Evolutionary conservation across 2,888 invertebrate species (phyloP), one percentile per base, ranked within the genome.

Genomic region (Phragmatobia fuliginosa): DNA sequence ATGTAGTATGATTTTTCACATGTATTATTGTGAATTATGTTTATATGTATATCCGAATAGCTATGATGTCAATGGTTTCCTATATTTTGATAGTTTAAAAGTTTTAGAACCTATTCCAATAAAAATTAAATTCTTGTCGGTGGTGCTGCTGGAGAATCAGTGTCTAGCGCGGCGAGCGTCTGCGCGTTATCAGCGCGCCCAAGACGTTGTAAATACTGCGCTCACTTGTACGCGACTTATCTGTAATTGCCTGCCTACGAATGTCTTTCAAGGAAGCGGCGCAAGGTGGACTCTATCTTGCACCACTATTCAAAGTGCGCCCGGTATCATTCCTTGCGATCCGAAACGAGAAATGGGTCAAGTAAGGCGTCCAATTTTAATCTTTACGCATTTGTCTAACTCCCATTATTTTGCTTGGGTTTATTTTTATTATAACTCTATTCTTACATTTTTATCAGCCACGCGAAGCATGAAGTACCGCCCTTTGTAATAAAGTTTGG

Each of bases 381-480:
- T 85, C 88, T 90, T 89, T 88, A 86, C 89, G 87, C 88, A 86
- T 89, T 85, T 85, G 80, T 71, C 72, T 78, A 76, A 75, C 74
- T 76, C 71, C 71, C 63, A 76, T 70, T 71, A 67, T 70, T 66
- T 45, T 72, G 52, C 63, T 64, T 67, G 68, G 69, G 65, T 69
- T 70, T 73, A 80, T 74, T 73, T 68, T 66, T 65, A 58, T 71
- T 64, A 67, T 73, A 71, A 75, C 95, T 72, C 68, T 76, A 68
- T 74, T 77, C 97, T 97, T 96, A 99, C 99, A 95, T 98, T 99
- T 96, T 99, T 99, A 95, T 99, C 99, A 86, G 98, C 97, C 81
- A 99, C 99, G 88, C 98, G 96, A 72, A 99, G 96, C 98, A 99
- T 99, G 95, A 99, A 99, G 95, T 98, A 99, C 89, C 98, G 97